phyloP scores from a whole-genome alignment of 2,797 vertebrate genomes.

The Myotis pilosus region DNA sequence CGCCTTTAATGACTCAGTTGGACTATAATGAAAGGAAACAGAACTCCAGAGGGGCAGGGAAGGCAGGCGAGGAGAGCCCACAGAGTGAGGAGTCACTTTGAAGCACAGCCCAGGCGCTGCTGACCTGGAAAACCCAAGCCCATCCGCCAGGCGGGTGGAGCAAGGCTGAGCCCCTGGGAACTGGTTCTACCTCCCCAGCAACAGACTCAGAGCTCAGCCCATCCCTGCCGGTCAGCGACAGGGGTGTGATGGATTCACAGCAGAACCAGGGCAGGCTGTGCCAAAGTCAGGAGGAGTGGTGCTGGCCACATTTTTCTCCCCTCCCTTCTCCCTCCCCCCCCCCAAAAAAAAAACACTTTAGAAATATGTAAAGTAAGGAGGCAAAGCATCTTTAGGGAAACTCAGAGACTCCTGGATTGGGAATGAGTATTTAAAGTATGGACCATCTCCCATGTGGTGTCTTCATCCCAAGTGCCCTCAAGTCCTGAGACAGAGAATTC shows the following conservation, averaged over 20 bases:
- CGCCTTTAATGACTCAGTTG: neutral
- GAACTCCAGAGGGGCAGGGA: fast-evolving
- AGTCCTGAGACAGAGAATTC: neutral
- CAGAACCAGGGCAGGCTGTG: neutral
- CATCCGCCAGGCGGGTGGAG: fast-evolving
- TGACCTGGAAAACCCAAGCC: neutral
- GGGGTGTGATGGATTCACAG: neutral
- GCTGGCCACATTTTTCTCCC: neutral
- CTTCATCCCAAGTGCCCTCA: neutral
- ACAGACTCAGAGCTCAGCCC: neutral
- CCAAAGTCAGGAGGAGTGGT: neutral
- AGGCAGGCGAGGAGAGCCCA: neutral
- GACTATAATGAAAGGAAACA: neutral
- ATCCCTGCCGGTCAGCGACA: neutral
- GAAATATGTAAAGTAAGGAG: slow-evolving; percentile 21
- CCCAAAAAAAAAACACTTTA: neutral
- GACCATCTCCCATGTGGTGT: neutral
- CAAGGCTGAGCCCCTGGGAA: neutral
- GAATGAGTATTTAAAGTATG: neutral
- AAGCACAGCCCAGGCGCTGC: fast-evolving
- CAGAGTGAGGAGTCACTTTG: neutral
- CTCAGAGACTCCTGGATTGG: neutral
- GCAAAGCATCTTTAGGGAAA: neutral
- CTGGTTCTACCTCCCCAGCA: neutral
- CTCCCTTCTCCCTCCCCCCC: too few relatives aligned